Conservation (phyloP, 2,797 vertebrate species). For the Lycodopsis pacificus region DNA sequence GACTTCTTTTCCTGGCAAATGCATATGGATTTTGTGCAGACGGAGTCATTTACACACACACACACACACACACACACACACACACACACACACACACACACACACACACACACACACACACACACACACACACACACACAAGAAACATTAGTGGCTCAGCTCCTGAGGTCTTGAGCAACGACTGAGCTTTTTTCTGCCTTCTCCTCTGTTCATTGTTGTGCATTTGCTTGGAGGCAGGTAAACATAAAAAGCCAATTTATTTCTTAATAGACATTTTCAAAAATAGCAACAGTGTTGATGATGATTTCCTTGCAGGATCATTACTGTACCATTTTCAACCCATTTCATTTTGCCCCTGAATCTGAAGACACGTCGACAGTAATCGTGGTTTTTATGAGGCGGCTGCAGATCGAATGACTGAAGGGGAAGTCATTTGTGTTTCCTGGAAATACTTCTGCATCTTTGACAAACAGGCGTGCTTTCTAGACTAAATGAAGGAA, state of each 20-base stretch:
- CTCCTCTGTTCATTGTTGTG: conserved; percentile 28
- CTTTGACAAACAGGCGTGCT: conserved; percentile 8
- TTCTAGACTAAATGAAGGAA: conserved; percentile 15
- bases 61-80: background rate
- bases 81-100: conserved; percentile 10
- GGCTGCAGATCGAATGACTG: conserved; percentile 46
- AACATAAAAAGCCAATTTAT: conserved; percentile 49
- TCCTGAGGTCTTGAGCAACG: conserved; percentile 19
- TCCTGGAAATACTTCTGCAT: background rate
- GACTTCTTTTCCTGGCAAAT: background rate
- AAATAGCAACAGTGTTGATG: conserved; percentile 59
- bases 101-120: background rate
- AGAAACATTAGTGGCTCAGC: too few relatives aligned
- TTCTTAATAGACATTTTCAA: conserved; percentile 45
- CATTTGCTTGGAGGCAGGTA: conserved; percentile 38
- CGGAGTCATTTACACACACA: conserved; percentile 3
- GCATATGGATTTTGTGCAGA: background rate
- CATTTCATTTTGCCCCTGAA: conserved; percentile 58
- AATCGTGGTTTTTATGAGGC: conserved; percentile 47
- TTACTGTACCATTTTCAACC: conserved; percentile 59
- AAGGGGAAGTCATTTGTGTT: conserved; percentile 27
- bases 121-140: background rate
- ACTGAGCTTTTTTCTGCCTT: background rate
- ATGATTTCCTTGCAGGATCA: conserved; percentile 55
- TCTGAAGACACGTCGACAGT: conserved; percentile 31